phyloP scores from a whole-genome alignment of 2,113 vertebrate genomes.

The Seriola aureovittata region DNA sequence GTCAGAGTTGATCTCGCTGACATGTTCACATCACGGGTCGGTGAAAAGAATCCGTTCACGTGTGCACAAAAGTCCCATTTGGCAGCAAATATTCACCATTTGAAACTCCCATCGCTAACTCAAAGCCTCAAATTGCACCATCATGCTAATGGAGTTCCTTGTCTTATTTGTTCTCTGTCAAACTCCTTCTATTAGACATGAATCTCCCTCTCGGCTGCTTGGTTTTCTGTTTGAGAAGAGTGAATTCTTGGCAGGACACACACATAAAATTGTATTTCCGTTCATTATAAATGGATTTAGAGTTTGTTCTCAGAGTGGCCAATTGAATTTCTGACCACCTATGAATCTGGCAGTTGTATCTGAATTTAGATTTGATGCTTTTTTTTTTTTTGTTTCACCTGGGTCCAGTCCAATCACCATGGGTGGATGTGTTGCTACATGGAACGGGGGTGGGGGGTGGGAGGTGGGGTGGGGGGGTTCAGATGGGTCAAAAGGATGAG shows the following conservation, averaged over 20 bases:
- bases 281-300: conserved; percentile 47
- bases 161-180: conserved; percentile 45
- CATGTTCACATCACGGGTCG: neutral
- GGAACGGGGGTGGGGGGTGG: neutral
- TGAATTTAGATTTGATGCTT: conserved; percentile 38
- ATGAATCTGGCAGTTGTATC: conserved; percentile 50
- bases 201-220: conserved; percentile 8
- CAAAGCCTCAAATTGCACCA: conserved; percentile 12
- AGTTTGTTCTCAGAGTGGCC: conserved; percentile 49
- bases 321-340: conserved; percentile 54
- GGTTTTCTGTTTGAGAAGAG: conserved; percentile 31
- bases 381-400: conserved; percentile 35
- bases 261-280: conserved; percentile 38
- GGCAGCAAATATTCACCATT: neutral
- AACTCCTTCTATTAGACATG: conserved; percentile 42
- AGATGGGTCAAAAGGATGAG: conserved; percentile 23
- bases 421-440: neutral
- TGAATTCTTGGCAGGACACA: neutral
- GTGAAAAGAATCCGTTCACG: neutral
- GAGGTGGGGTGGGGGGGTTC: neutral
- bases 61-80: neutral
- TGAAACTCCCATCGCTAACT: neutral
- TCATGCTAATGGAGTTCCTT: conserved; percentile 20
- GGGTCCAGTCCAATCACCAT: conserved; percentile 25
- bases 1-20: conserved; percentile 14